Evolutionary conservation across 2,113 vertebrate genomes (phyloP).

Genomic region (Lophochroa leadbeateri): DNA sequence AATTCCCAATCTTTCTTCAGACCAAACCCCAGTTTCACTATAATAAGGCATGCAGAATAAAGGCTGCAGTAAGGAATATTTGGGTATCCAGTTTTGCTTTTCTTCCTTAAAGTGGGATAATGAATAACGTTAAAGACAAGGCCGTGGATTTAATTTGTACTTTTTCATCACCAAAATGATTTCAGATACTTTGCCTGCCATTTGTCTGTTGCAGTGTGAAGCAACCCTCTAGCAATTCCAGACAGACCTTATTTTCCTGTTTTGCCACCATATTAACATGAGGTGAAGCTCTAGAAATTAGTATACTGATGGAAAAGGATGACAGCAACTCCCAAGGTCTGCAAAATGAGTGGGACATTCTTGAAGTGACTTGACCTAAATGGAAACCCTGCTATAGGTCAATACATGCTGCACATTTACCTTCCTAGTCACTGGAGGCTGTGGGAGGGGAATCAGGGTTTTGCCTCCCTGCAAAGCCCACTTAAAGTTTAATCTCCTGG

Average conservation of each 20-base stretch:
- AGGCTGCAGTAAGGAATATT: background rate
- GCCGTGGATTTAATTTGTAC: background rate
- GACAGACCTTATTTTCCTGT: background rate
- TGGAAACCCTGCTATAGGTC: background rate
- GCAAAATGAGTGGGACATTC: background rate
- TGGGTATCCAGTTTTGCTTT: background rate
- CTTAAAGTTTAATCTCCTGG: background rate
- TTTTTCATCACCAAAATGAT: background rate
- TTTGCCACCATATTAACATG: background rate
- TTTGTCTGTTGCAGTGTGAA: background rate
- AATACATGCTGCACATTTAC: background rate
- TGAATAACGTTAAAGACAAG: background rate
- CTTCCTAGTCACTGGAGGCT: slow-evolving; percentile 8
- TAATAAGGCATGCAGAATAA: background rate
- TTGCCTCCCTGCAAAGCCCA: background rate
- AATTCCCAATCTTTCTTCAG: background rate
- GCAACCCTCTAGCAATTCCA: background rate
- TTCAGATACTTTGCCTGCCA: background rate
- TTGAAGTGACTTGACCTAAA: background rate
- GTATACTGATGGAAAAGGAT: background rate
- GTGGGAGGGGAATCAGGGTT: background rate
- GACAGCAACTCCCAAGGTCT: background rate
- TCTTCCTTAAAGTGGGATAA: background rate
- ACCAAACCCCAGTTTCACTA: background rate
- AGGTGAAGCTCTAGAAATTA: background rate